These are phyloP conservation scores for Callithrix jacchus DNA, from an alignment of 2,113 vertebrate genomes.

Conservation along the genomic window DNA sequence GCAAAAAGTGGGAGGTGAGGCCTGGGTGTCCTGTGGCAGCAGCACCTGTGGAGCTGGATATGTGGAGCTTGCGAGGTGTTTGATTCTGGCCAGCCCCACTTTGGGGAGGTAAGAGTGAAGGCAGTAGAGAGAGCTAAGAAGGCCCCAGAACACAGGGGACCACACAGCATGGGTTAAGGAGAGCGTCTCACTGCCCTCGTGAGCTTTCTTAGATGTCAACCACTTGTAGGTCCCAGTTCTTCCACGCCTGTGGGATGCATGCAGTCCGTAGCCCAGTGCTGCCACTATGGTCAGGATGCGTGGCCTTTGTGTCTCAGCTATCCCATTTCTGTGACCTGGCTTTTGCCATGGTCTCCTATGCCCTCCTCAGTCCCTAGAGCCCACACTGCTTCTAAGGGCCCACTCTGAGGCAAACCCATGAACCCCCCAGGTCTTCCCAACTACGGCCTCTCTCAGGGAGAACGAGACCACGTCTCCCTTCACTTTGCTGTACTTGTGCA, in stretches of 20 bases:
- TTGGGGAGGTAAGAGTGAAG: neutral
- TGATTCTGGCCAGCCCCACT: neutral
- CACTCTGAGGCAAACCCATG: fast-evolving
- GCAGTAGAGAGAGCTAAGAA: neutral
- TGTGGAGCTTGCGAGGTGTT: neutral
- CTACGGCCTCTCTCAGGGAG: neutral
- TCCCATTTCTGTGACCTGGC: neutral
- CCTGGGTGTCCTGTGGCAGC: neutral
- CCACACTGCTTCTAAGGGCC: neutral
- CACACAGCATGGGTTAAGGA: neutral
- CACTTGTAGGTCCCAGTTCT: neutral
- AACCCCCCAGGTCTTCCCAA: neutral
- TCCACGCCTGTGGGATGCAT: neutral
- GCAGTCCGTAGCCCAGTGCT: neutral
- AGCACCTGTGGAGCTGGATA: neutral
- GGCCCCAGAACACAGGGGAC: neutral
- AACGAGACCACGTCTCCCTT: neutral
- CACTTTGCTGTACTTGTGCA: neutral
- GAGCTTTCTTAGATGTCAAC: neutral
- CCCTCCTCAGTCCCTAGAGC: neutral
- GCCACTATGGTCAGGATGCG: fast-evolving
- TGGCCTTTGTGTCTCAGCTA: neutral
- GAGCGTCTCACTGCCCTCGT: neutral
- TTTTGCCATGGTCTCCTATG: neutral
- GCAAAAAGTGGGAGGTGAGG: neutral